These are phyloP conservation scores for Eristalis intricaria DNA, from an alignment of 2,888 invertebrate species.

Conservation along the genomic window DNA sequence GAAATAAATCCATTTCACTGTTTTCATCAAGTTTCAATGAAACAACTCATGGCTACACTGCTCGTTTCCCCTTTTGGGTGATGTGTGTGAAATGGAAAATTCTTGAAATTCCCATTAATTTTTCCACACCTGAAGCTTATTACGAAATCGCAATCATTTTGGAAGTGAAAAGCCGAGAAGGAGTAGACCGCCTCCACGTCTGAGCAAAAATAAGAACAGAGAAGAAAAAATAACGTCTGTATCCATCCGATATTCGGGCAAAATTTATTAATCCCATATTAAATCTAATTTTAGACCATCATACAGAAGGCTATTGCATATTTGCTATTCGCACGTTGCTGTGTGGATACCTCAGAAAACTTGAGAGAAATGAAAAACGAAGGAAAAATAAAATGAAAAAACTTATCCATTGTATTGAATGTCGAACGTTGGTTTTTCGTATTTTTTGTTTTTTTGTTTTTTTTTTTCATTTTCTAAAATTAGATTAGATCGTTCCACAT, in stretches of 20 bases:
- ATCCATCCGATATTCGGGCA: conserved; percentile 15
- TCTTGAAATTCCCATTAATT: neutral
- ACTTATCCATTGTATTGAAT: conserved; percentile 66
- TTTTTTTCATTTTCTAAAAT: conserved; percentile 48
- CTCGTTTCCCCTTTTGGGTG: neutral
- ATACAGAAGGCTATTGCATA: conserved; percentile 60
- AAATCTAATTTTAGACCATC: conserved; percentile 62
- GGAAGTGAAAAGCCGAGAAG: neutral
- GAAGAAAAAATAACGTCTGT: conserved; percentile 6
- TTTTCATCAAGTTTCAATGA: neutral
- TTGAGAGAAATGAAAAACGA: neutral
- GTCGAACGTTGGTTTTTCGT: conserved; percentile 57
- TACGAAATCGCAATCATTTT: conserved; percentile 8
- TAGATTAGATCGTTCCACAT: conserved; percentile 67
- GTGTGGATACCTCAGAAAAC: conserved; percentile 26
- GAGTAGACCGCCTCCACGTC: conserved; percentile 20
- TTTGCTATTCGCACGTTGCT: conserved; percentile 54
- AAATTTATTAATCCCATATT: conserved; percentile 48
- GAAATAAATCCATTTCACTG: neutral
- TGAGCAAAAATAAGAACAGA: neutral
- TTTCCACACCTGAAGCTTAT: conserved; percentile 6
- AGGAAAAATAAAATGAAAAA: conserved; percentile 6
- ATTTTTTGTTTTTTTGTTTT: conserved; percentile 13
- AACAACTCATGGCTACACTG: neutral
- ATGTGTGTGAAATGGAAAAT: neutral